Evolutionary conservation across 1,140 invertebrate genomes (phyloP), one percentile per base, ranked within the genome.

Genomic region (Augochlora pura): DNA sequence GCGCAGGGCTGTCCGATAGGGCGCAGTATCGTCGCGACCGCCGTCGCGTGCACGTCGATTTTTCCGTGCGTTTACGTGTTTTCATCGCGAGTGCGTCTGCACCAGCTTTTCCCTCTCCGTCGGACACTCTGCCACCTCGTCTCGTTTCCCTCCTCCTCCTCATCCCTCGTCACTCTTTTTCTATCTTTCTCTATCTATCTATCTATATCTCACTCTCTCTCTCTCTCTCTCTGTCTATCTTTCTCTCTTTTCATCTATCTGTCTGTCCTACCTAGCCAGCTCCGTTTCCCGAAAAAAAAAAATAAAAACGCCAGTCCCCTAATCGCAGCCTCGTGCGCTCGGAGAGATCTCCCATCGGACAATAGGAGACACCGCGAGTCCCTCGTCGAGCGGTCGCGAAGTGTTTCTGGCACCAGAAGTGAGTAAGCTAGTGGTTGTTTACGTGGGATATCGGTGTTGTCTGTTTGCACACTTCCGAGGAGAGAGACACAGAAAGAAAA

Each of bases 21-120:
- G 92, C 91, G 90, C 91, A 93, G 90, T 93, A 92, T 91, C 91
- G 88, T 90, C 91, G 91, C 91, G 90, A 89, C 89, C 88, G 85
- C 87, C 85, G 89, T 90, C 90, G 88, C 86, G 84, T 85, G 78
- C 60, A 79, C 75, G 66, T 86, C 62, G 69, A 83, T 74, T 69
- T 65, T 77, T 65, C 38, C 16, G 49, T 82, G 69, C 63, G 65
- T 64, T 74, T 62, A 81, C 79, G 75, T 60, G 66, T 72, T 68
- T 72, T 64, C 66, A 84, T 54, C 82, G 82, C 82, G 82, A 75
- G 83, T 85, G 79, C 42, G 65, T 25, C 68, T 32, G 77, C 77
- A 79, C 71, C 71, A 38, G 39, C 23, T n/a, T 75, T 60, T 63
- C 64, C 54, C 39, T 80, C 72, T 38, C 75, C 38, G 72, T 76